These are phyloP conservation scores for Pardalotus punctatus DNA, from an alignment of 2,113 vertebrate genomes.

Conservation along the genomic window DNA sequence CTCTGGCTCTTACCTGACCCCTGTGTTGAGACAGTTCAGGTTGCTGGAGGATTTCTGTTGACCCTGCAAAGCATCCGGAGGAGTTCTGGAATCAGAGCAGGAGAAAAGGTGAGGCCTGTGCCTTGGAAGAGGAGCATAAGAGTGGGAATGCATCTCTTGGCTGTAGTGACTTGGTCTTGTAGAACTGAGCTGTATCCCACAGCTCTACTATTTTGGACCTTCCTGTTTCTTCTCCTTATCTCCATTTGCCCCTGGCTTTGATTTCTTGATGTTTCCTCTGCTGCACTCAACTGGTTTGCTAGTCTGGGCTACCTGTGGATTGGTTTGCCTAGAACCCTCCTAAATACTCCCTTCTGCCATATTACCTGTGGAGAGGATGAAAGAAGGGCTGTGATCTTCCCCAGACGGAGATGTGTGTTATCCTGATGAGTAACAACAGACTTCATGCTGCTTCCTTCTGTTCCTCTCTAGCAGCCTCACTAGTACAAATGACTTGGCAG, in stretches of 20 bases:
- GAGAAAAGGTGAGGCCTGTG: background rate
- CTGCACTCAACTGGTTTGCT: background rate
- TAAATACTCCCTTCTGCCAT: rapidly evolving
- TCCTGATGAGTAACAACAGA: background rate
- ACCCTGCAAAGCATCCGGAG: background rate
- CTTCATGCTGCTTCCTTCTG: background rate
- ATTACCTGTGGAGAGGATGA: background rate
- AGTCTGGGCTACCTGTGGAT: background rate
- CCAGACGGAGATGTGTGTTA: background rate
- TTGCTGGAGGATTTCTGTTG: background rate
- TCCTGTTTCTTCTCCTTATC: rapidly evolving
- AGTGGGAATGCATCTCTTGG: background rate
- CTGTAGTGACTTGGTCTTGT: background rate
- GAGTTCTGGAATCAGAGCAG: background rate
- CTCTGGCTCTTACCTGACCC: background rate
- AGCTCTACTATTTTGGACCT: background rate
- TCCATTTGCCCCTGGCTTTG: background rate
- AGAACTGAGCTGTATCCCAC: background rate
- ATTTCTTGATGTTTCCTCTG: background rate
- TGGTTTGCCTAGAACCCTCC: background rate
- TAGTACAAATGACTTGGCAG: background rate
- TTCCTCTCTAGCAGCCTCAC: background rate
- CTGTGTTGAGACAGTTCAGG: background rate
- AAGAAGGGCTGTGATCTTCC: background rate
- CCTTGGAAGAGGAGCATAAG: background rate